Conservation (phyloP, 2,113 vertebrate genomes). For the Apodemus speciosus region DNA sequence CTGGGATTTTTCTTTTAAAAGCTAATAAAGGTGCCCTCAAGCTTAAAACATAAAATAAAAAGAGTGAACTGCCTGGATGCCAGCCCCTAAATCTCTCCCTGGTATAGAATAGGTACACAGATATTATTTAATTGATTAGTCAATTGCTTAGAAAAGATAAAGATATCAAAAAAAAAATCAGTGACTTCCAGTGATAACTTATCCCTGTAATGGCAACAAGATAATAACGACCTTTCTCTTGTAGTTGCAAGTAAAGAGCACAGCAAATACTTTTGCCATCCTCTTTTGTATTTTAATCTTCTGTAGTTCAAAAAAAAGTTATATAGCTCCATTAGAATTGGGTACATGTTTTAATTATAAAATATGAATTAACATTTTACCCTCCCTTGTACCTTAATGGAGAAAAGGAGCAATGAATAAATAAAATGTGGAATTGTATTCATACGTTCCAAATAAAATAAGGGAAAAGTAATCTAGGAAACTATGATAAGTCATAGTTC, state of each 20-base stretch:
- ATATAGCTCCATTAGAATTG: background rate
- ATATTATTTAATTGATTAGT: background rate
- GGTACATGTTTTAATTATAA: conserved; percentile 28
- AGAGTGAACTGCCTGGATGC: background rate
- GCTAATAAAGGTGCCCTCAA: background rate
- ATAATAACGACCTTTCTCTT: background rate
- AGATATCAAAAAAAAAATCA: conserved; percentile 34
- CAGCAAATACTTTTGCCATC: conserved; percentile 1
- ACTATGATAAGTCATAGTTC: conserved; percentile 58
- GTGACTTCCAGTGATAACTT: conserved; percentile 1
- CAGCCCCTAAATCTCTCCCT: conserved; percentile 8
- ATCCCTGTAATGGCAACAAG: conserved; percentile 45
- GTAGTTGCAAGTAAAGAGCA: background rate
- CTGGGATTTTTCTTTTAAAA: background rate
- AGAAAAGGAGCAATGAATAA: conserved; percentile 8
- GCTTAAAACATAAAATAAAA: background rate
- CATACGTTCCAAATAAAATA: conserved; percentile 26
- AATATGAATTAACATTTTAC: conserved; percentile 13
- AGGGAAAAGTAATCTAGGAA: background rate
- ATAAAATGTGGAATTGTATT: conserved; percentile 18
- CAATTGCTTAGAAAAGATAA: background rate
- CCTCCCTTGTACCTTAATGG: background rate
- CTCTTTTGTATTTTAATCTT: conserved; percentile 38
- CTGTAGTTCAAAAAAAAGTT: conserved; percentile 35
- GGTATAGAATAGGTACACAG: background rate